Evolutionary conservation across 2,113 vertebrate species (phyloP).

Genomic region (Empidonax traillii): DNA sequence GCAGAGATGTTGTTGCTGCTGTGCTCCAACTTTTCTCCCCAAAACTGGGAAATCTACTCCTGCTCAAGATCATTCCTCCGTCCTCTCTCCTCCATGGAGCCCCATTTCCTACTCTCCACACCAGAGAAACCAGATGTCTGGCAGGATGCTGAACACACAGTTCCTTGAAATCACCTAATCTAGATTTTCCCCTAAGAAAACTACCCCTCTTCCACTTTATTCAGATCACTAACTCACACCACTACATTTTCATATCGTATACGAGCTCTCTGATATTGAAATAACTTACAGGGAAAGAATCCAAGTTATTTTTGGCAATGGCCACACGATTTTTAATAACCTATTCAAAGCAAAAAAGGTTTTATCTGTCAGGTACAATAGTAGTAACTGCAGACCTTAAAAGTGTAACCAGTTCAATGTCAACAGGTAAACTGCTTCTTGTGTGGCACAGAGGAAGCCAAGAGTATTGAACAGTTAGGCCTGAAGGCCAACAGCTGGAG

Average conservation of each 20-base stretch:
- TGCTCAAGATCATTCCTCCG: fast-evolving
- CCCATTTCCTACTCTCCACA: background rate
- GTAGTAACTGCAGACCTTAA: background rate
- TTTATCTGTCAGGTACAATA: background rate
- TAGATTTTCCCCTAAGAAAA: background rate
- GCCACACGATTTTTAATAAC: background rate
- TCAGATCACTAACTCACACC: background rate
- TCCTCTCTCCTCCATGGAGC: background rate
- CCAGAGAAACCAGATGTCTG: background rate
- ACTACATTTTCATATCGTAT: background rate
- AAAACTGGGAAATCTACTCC: background rate
- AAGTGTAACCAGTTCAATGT: background rate
- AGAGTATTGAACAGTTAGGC: background rate
- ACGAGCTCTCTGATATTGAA: background rate
- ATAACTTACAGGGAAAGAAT: background rate
- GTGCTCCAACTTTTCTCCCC: background rate
- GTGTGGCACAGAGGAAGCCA: background rate
- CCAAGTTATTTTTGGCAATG: background rate
- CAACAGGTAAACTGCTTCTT: background rate
- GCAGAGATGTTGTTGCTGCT: background rate
- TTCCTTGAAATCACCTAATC: background rate
- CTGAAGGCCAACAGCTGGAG: constrained; percentile 50
- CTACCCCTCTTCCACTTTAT: background rate
- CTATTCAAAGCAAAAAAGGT: background rate
- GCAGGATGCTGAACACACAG: background rate